phyloP scores from a whole-genome alignment of 2,797 vertebrate genomes.

The Tympanoctomys barrerae region DNA sequence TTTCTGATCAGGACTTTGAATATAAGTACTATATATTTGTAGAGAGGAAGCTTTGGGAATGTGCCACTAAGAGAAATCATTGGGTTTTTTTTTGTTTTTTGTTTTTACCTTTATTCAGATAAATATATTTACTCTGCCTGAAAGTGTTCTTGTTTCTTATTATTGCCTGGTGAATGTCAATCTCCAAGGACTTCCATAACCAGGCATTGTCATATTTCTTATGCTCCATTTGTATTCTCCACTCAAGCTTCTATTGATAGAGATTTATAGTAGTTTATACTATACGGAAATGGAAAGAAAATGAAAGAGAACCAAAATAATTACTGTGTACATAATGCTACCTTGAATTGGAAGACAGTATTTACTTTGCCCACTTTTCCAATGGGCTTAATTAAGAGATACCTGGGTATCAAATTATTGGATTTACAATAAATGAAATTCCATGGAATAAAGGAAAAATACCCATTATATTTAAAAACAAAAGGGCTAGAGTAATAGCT shows the following conservation, averaged over 20 bases:
- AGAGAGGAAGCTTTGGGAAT: not conserved
- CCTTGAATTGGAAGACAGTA: not conserved
- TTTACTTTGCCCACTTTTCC: not conserved
- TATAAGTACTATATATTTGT: not conserved
- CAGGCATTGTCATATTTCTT: not conserved
- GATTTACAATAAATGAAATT: not conserved
- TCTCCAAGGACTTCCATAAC: not conserved
- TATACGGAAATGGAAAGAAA: not conserved
- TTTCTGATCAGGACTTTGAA: not conserved
- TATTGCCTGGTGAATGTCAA: not conserved
- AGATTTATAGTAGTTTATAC: not conserved
- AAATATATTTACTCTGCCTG: not conserved
- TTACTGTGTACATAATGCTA: not conserved
- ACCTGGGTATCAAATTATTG: not conserved
- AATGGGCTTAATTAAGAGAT: not conserved
- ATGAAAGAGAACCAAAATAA: not conserved
- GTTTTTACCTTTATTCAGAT: not conserved
- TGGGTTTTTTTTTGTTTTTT: not conserved
- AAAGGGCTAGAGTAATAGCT: not conserved
- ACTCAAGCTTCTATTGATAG: not conserved
- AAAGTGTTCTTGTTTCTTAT: not conserved
- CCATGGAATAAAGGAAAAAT: not conserved
- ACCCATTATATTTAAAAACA: not conserved
- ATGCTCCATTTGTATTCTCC: not conserved
- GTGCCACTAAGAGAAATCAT: not conserved